Conservation (phyloP, 2,113 vertebrate genomes). For the Sisor rabdophorus region DNA sequence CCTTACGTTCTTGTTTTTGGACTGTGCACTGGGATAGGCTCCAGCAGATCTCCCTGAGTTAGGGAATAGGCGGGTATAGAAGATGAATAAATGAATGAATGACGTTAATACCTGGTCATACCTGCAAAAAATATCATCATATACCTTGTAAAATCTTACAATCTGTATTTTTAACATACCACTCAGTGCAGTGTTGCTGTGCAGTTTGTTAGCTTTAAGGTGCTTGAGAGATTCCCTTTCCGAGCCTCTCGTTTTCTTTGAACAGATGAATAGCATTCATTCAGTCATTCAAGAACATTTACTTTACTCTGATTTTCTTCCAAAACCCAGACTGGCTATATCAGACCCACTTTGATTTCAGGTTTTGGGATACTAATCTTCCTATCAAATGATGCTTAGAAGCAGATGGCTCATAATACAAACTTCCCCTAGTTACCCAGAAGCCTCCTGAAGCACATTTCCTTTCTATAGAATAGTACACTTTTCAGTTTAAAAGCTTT, state of each 20-base stretch:
- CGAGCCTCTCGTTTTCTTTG: slow-evolving; percentile 57
- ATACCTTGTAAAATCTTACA: too few relatives aligned
- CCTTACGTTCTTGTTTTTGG: too few relatives aligned
- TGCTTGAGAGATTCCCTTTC: slow-evolving; percentile 54
- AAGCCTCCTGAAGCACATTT: background rate
- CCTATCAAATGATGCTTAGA: slow-evolving; percentile 47
- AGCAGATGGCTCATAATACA: slow-evolving; percentile 53
- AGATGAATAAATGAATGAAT: too few relatives aligned
- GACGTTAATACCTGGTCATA: too few relatives aligned
- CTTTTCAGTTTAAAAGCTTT: slow-evolving; percentile 40
- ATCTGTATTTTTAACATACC: too few relatives aligned
- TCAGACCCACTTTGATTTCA: slow-evolving; percentile 48
- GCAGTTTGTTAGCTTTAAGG: slow-evolving; percentile 1
- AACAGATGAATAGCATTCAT: slow-evolving; percentile 52
- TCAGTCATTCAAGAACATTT: slow-evolving; percentile 44
- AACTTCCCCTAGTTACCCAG: slow-evolving; percentile 19
- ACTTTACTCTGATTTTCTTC: slow-evolving; percentile 56
- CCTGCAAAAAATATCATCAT: too few relatives aligned
- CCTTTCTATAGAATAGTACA: slow-evolving; percentile 38
- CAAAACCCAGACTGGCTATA: slow-evolving; percentile 58
- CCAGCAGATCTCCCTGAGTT: too few relatives aligned
- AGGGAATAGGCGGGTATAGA: too few relatives aligned
- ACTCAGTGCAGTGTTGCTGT: too few relatives aligned
- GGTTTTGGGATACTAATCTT: slow-evolving; percentile 57
- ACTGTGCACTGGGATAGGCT: too few relatives aligned